Evolutionary conservation across 1,140 invertebrate genomes (phyloP).

Genomic region (Bombus picipes): DNA sequence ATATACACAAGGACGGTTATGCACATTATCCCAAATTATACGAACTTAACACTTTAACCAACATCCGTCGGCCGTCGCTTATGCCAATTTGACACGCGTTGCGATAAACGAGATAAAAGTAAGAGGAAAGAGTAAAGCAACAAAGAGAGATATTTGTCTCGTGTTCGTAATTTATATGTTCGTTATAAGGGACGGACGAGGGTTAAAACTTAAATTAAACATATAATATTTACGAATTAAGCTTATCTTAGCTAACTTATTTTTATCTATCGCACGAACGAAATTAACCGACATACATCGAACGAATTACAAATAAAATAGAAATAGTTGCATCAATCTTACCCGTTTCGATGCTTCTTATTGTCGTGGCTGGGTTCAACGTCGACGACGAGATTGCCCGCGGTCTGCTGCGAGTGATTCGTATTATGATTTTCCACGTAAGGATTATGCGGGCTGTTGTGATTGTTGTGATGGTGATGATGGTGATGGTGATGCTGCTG

Average conservation of each 20-base stretch:
- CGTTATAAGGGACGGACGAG: too few relatives aligned
- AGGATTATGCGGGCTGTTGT: slow-evolving; percentile 76
- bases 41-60: background rate
- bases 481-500: slow-evolving; percentile 59
- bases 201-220: background rate
- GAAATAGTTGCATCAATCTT: slow-evolving; percentile 39
- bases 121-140: background rate
- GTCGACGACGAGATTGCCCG: slow-evolving; percentile 74
- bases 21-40: background rate
- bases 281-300: background rate
- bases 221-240: background rate
- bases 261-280: background rate
- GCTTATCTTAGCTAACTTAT: background rate
- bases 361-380: slow-evolving; percentile 76
- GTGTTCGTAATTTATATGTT: too few relatives aligned
- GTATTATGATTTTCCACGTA: slow-evolving; percentile 79
- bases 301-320: background rate
- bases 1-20: background rate
- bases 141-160: too few relatives aligned
- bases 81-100: too few relatives aligned
- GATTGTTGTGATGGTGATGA: slow-evolving; percentile 75
- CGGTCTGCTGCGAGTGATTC: slow-evolving; percentile 75
- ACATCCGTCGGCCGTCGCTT: too few relatives aligned
- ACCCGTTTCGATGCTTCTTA: slow-evolving; percentile 80
- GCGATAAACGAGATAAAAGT: too few relatives aligned